phyloP scores from a whole-genome alignment of 2,113 vertebrate species.

The Sminthopsis crassicaudata region DNA sequence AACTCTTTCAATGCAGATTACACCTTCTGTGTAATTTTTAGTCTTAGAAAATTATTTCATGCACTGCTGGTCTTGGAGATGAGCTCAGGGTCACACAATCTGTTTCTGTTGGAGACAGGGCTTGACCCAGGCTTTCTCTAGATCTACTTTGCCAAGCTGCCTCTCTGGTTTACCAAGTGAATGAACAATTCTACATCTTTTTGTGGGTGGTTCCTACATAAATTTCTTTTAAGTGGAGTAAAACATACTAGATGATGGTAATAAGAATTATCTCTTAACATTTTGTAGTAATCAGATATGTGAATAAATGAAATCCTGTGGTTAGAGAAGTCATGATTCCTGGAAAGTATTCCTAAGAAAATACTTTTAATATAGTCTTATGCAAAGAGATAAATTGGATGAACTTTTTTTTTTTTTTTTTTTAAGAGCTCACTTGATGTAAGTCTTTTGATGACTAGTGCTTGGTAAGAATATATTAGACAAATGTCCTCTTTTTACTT shows the following conservation, averaged over 20 bases:
- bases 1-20: background rate
- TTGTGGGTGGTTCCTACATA: background rate
- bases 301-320: background rate
- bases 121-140: background rate
- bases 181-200: background rate
- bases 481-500: constrained; percentile 18
- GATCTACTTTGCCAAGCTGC: background rate
- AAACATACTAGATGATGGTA: background rate
- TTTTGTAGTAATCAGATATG: background rate
- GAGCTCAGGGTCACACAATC: background rate
- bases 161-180: background rate
- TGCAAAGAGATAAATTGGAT: background rate
- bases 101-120: background rate
- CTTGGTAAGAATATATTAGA: constrained; percentile 22
- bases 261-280: background rate
- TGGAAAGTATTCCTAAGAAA: background rate
- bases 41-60: background rate
- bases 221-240: background rate
- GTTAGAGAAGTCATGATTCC: background rate
- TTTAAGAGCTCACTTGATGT: background rate
- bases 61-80: background rate
- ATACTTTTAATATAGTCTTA: background rate
- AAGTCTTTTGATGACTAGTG: background rate
- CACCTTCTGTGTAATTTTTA: background rate
- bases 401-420: background rate